A percentile compares a stretch with the other conserved stretches of the same genome.
Evolutionary conservation across 1,140 invertebrate species (phyloP).

Genomic region (Eulimnadia texana): DNA sequence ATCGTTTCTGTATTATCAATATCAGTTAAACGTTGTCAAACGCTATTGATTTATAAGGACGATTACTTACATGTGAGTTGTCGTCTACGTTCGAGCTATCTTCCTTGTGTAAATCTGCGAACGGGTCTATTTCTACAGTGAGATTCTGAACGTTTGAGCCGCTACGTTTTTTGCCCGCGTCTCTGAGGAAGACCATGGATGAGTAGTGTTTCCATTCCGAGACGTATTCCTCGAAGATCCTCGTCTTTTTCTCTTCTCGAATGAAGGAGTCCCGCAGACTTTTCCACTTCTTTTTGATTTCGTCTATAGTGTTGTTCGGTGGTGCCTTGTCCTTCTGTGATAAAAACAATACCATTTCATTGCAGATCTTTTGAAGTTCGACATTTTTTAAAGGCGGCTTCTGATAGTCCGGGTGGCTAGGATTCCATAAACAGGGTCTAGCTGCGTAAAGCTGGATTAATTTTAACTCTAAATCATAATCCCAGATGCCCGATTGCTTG

Average conservation of each 20-base stretch:
- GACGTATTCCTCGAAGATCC: neutral
- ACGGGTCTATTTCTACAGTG: neutral
- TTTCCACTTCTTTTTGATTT: neutral
- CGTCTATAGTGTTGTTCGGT: neutral
- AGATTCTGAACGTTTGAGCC: neutral
- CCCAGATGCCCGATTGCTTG: neutral
- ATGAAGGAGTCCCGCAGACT: neutral
- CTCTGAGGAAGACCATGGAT: neutral
- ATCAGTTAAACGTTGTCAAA: too few relatives aligned
- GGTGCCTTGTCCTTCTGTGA: neutral
- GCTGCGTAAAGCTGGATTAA: neutral
- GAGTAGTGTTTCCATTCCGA: neutral
- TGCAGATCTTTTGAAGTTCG: neutral
- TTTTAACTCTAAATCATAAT: neutral
- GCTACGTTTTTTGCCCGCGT: neutral
- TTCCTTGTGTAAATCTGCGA: neutral
- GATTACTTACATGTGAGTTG: neutral
- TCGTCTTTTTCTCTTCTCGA: neutral
- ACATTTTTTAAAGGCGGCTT: neutral
- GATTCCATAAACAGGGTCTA: neutral
- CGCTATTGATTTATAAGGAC: neutral
- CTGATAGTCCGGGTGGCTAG: neutral
- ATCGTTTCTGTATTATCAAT: neutral
- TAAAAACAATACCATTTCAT: neutral
- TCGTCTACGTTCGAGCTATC: neutral